phyloP scores from a whole-genome alignment of 2,888 invertebrate genomes.

The Chromoteleia sp. region DNA sequence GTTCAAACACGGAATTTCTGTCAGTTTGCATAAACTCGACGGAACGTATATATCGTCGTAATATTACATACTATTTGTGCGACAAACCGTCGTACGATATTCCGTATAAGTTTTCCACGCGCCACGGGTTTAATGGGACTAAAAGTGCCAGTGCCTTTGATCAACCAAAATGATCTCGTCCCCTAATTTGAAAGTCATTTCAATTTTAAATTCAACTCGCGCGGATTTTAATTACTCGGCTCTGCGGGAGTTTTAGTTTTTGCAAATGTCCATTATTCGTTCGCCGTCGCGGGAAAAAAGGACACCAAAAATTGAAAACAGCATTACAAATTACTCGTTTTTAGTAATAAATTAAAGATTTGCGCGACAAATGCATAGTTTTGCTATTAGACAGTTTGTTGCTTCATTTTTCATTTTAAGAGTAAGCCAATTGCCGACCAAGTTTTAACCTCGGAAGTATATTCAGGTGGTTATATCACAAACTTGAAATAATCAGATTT shows the following conservation, averaged over 20 bases:
- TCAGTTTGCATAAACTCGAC: conserved; percentile 46
- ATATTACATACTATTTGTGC: conserved; percentile 52
- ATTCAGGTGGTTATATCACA: too few relatives aligned
- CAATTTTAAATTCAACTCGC: conserved; percentile 49
- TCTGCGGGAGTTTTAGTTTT: neutral
- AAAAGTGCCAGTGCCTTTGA: conserved; percentile 37
- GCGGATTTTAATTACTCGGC: conserved; percentile 34
- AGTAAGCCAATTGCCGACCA: too few relatives aligned
- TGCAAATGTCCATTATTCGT: neutral
- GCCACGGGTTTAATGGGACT: conserved; percentile 8
- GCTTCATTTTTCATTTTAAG: too few relatives aligned
- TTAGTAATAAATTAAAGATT: too few relatives aligned
- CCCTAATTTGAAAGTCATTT: conserved; percentile 46
- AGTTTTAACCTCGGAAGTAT: too few relatives aligned
- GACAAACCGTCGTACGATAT: conserved; percentile 37
- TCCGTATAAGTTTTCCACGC: conserved; percentile 22
- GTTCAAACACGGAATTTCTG: conserved; percentile 38
- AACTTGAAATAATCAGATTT: too few relatives aligned
- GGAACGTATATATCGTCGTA: conserved; percentile 23
- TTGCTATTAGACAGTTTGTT: too few relatives aligned
- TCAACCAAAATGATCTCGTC: conserved; percentile 28
- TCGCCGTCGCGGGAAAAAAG: too few relatives aligned
- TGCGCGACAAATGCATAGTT: too few relatives aligned
- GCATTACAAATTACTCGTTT: too few relatives aligned
- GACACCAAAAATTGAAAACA: too few relatives aligned